A percentile compares a stretch with the other conserved stretches of the same genome.
Evolutionary conservation across 2,113 vertebrate genomes (phyloP).

Genomic region (Pseudolaguvia tuberculata): DNA sequence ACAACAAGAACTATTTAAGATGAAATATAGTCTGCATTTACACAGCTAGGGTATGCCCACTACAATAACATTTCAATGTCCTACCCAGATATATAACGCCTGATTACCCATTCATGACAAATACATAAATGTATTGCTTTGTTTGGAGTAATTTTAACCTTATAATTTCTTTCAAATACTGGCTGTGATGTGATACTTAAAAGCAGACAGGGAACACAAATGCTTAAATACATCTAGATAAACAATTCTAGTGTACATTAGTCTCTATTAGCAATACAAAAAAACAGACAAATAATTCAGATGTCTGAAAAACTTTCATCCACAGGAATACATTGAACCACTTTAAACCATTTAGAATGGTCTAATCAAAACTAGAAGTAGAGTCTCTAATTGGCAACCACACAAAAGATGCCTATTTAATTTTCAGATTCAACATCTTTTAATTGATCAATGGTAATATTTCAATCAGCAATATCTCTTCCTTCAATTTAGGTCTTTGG

Average conservation of each 20-base stretch:
- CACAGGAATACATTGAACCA: constrained; percentile 72
- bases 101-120: constrained; percentile 34
- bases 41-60: constrained; percentile 45
- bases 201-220: constrained; percentile 68
- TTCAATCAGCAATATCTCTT: constrained; percentile 29
- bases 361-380: constrained; percentile 76
- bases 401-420: too few relatives aligned
- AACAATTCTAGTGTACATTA: constrained; percentile 60
- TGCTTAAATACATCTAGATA: constrained; percentile 80
- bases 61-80: constrained; percentile 55
- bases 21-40: constrained; percentile 35
- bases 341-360: constrained; percentile 80
- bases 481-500: constrained; percentile 17
- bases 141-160: constrained; percentile 20
- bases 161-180: constrained; percentile 22
- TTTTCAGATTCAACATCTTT: constrained; percentile 25
- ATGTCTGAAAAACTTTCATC: constrained; percentile 78
- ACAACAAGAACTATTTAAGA: constrained; percentile 52
- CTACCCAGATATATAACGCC: constrained; percentile 12
- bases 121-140: constrained; percentile 1
- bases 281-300: constrained; percentile 81
- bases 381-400: constrained; percentile 67
- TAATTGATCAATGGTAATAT: constrained; percentile 17
- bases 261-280: constrained; percentile 74
- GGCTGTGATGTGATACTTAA: constrained; percentile 50